Percentiles rank a stretch among this genome's conserved stretches.
Conservation (phyloP, 2,113 vertebrate genomes). For the Psilopsiagon aymara region DNA sequence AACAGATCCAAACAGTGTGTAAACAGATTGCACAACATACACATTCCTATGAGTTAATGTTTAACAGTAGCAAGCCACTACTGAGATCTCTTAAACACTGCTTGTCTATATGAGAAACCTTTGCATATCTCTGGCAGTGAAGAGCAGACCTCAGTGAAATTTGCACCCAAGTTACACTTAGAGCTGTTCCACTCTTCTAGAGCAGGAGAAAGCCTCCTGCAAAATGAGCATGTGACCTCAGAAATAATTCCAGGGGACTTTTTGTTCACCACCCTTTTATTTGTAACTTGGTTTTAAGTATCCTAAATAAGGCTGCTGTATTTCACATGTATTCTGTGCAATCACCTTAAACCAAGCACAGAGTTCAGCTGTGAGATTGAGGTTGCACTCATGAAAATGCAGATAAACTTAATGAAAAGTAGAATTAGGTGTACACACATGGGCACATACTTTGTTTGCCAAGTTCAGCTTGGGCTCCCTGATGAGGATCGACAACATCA, state of each 20-base stretch:
- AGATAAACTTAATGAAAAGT: not conserved
- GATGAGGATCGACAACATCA: not conserved
- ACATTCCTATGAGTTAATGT: slow-evolving; percentile 55
- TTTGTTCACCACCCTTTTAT: not conserved
- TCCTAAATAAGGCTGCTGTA: not conserved
- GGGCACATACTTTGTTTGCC: not conserved
- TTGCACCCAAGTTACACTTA: not conserved
- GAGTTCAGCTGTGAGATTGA: not conserved
- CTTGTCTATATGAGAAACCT: not conserved
- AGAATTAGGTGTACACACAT: not conserved
- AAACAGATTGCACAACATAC: slow-evolving; percentile 17
- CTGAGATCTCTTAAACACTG: not conserved
- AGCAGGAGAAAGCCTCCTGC: not conserved
- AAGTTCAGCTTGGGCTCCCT: not conserved
- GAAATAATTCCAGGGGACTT: not conserved
- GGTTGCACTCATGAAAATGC: not conserved
- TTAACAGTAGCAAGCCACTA: slow-evolving; percentile 38
- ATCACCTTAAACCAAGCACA: not conserved
- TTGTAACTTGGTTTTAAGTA: not conserved
- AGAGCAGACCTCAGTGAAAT: not conserved
- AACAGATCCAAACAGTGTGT: not conserved
- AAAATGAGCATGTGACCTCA: not conserved
- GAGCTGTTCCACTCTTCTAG: not conserved
- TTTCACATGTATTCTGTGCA: not conserved
- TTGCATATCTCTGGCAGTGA: not conserved